Evolutionary conservation across 2,113 vertebrate species (phyloP).

Genomic region (Coptodon bakossiorum): DNA sequence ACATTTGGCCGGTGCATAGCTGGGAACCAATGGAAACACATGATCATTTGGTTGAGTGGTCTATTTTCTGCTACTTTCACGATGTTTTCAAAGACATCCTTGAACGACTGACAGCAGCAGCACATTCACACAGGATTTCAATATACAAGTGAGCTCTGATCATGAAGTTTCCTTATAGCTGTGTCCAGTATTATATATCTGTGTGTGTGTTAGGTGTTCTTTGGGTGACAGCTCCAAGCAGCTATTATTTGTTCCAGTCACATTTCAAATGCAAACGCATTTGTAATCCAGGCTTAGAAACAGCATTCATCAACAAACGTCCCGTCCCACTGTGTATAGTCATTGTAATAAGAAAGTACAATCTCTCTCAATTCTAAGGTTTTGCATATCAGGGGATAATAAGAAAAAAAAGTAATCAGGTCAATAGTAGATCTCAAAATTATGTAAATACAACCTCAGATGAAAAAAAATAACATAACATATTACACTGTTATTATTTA

Average conservation of each 20-base stretch:
- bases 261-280: background rate
- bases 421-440: background rate
- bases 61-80: background rate
- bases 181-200: background rate
- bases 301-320: background rate
- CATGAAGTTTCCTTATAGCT: background rate
- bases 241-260: background rate
- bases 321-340: background rate
- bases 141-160: background rate
- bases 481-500: background rate
- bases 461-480: background rate
- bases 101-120: background rate
- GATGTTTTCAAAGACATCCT: background rate
- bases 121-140: fast-evolving
- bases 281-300: background rate
- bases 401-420: background rate
- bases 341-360: background rate
- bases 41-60: background rate
- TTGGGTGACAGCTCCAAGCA: background rate
- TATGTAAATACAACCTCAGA: background rate
- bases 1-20: background rate
- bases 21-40: background rate
- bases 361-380: background rate
- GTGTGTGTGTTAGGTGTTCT: background rate
- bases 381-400: background rate